phyloP scores from a whole-genome alignment of 1,140 invertebrate species.

The Drosophila neocordata region DNA sequence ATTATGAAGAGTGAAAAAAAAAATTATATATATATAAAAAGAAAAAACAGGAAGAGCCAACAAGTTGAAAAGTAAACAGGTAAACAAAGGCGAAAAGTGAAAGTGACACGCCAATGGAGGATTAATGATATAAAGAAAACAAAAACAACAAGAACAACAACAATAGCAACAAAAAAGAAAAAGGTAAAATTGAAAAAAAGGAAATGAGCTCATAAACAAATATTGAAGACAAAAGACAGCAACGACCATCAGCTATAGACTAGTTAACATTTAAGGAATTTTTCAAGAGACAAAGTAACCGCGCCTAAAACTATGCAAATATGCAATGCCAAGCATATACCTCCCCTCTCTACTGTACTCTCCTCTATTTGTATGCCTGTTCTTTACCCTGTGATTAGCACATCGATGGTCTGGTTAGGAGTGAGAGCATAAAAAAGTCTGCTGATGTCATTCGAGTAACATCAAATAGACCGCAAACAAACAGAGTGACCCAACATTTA shows the following conservation, averaged over 20 bases:
- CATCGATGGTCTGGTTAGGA: neutral
- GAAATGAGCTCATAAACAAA: slow-evolving; percentile 20
- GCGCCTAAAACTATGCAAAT: slow-evolving; percentile 11
- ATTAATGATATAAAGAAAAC: slow-evolving; percentile 32
- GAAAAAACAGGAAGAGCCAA: neutral
- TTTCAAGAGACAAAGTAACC: slow-evolving; percentile 7
- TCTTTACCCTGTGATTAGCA: slow-evolving; percentile 3
- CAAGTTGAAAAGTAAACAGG: slow-evolving; percentile 29
- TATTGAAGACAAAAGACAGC: neutral
- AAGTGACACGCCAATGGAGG: slow-evolving; percentile 63
- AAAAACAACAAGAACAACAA: slow-evolving; percentile 33
- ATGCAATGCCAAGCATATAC: neutral
- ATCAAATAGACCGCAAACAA: slow-evolving; percentile 65
- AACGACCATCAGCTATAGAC: neutral
- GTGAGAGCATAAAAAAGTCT: slow-evolving; percentile 2
- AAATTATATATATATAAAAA: too few relatives aligned
- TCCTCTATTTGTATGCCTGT: neutral
- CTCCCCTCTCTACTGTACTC: neutral
- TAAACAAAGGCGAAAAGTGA: slow-evolving; percentile 61
- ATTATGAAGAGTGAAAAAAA: slow-evolving; percentile 44
- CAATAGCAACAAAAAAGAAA: neutral
- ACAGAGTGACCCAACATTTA: slow-evolving; percentile 16
- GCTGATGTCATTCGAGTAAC: slow-evolving; percentile 64
- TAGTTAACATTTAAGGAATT: slow-evolving; percentile 2
- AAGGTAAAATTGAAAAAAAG: slow-evolving; percentile 38